These are phyloP conservation scores for Amyelois transitella DNA, from an alignment of 1,140 invertebrate species.

Conservation along the genomic window DNA sequence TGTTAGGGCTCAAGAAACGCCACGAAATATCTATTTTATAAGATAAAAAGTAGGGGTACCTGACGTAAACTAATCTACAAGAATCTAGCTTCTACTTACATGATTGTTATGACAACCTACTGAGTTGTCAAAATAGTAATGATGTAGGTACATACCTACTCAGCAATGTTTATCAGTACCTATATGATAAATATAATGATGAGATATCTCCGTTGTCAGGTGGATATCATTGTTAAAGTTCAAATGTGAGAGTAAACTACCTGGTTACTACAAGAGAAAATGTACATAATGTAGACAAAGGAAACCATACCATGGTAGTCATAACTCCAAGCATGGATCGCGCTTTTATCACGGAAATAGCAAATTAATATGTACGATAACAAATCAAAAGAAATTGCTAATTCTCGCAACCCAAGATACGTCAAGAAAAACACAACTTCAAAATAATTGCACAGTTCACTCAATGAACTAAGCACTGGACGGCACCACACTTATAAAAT, in stretches of 20 bases:
- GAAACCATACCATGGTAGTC: slow-evolving; percentile 74
- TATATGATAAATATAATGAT: slow-evolving; percentile 4
- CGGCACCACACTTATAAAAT: slow-evolving; percentile 47
- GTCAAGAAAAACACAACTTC: slow-evolving; percentile 54
- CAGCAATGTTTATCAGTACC: slow-evolving; percentile 4
- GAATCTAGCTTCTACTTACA: slow-evolving; percentile 5
- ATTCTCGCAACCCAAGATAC: slow-evolving; percentile 61
- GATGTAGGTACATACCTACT: background rate
- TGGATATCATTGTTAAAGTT: slow-evolving; percentile 2
- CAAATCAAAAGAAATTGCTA: slow-evolving; percentile 46
- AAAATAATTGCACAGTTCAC: slow-evolving; percentile 59
- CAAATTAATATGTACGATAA: slow-evolving; percentile 52
- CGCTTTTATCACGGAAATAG: slow-evolving; percentile 63
- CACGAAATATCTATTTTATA: background rate
- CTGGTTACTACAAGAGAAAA: slow-evolving; percentile 54
- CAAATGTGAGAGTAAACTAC: slow-evolving; percentile 44
- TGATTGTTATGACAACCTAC: slow-evolving; percentile 9
- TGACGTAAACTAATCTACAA: background rate
- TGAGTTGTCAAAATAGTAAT: slow-evolving; percentile 7
- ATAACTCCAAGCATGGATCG: slow-evolving; percentile 74
- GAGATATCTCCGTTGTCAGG: background rate
- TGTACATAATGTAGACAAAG: slow-evolving; percentile 68
- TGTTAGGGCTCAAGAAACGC: background rate
- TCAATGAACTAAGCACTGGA: slow-evolving; percentile 67
- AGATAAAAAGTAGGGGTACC: background rate